Evolutionary conservation across 1,140 invertebrate species (phyloP), one percentile per base, ranked within the genome.

Genomic region (Penaeus japonicus): DNA sequence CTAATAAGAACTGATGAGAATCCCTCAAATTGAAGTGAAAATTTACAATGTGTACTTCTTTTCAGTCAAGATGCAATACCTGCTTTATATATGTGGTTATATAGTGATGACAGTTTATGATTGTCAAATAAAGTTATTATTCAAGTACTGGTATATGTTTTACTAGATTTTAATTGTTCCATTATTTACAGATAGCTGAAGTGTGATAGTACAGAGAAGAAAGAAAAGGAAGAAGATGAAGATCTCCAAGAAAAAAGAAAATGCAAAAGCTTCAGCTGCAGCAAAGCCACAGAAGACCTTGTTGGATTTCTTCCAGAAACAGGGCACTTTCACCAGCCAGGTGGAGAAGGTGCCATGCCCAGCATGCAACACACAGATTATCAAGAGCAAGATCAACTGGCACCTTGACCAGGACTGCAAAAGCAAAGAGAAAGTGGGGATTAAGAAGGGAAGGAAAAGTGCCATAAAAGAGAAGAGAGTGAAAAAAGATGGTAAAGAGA

Each of bases 401-500:
- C 87, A 88, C 75, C 73, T 88, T 39, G 87, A 88, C 62, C 87
- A 88, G 17, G 87, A 88, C 70, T 88, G 87, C 39, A 55, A 81
- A 24, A 88, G 87, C 59, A 82, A 53, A 57, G 24, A 83, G 30
- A 47, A 53, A 24, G n/a, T 22, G 2, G 53, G 54, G 39, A 70
- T 53, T n/a, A 88, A 81, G n/a, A 88, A 88, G 32, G 57, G 53
- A 32, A 62, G 20, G 27, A 88, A 47, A 32, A 65, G 47, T 17
- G 53, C 59, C 27, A 24, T 59, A 22, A 80, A 27, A n/a, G 62
- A 81, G 55, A 80, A 79, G 47, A 35, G 17, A 20, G 22, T 47
- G 7, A 53, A 30, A 24, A 27, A 57, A 55, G 55, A 27, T n/a
- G 32, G 30, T 3, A 24, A 20, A 7, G 27, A 80, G 7, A 27